phyloP scores from a whole-genome alignment of 2,888 invertebrate genomes.

The Philaethria dido region DNA sequence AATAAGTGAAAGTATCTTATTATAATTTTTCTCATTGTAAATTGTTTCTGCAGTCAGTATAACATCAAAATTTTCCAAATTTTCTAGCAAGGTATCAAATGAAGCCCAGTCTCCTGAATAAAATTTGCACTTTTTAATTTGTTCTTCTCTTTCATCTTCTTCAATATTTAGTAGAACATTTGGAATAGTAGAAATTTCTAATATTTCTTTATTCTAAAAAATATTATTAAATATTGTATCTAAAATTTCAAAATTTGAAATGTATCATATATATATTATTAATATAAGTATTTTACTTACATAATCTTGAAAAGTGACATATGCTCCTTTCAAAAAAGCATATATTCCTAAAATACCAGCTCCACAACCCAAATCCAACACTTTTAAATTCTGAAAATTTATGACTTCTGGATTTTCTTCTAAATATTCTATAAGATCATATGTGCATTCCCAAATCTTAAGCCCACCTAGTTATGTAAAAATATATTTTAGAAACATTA shows the following conservation, averaged over 20 bases:
- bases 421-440: constrained; percentile 90
- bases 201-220: constrained; percentile 92
- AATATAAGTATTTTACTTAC: constrained; percentile 82
- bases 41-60: constrained; percentile 98
- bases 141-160: constrained; percentile 61
- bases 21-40: constrained; percentile 91
- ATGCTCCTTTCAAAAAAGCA: constrained; percentile 86
- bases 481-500: background rate
- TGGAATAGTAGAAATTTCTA: constrained; percentile 91
- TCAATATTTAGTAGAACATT: constrained; percentile 88
- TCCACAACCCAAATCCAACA: constrained; percentile 97
- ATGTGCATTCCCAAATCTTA: constrained; percentile 98
- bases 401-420: constrained; percentile 55
- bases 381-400: constrained; percentile 77
- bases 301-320: constrained; percentile 96
- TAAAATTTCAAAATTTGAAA: too few relatives aligned
- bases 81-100: constrained; percentile 72
- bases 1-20: constrained; percentile 89
- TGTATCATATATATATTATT: too few relatives aligned
- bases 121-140: constrained; percentile 79
- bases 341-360: constrained; percentile 94
- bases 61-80: constrained; percentile 87
- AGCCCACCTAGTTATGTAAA: constrained; percentile 89
- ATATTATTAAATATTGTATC: background rate
- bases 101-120: constrained; percentile 91